Evolutionary conservation across 2,888 invertebrate species (phyloP), one percentile per base, ranked within the genome.

Genomic region (Erpobdella octoculata): DNA sequence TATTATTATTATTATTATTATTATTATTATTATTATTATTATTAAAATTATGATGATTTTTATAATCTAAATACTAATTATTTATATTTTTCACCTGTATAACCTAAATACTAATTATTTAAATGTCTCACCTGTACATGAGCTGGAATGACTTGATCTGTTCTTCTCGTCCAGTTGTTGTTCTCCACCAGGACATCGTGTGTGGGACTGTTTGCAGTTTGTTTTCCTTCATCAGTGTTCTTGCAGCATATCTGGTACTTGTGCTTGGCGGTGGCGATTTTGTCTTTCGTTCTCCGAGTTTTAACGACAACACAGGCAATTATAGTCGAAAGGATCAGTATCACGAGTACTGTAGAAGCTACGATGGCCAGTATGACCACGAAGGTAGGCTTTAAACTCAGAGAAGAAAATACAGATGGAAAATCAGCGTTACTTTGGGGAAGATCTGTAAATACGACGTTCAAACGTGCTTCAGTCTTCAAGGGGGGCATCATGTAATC

Each of bases 181-280:
- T n/a, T n/a, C n/a, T n/a, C n/a, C n/a, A n/a, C n/a, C n/a, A n/a
- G n/a, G n/a, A n/a, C n/a, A n/a, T n/a, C n/a, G n/a, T n/a, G n/a
- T n/a, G n/a, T n/a, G n/a, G n/a, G n/a, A n/a, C n/a, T n/a, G n/a
- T n/a, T n/a, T n/a, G n/a, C n/a, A n/a, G n/a, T n/a, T n/a, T n/a
- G n/a, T n/a, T n/a, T n/a, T n/a, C n/a, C n/a, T n/a, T n/a, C n/a
- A n/a, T n/a, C n/a, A n/a, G n/a, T n/a, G 53, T 8, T 15, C 53
- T 53, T 53, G 53, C 53, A 53, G 53, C 53, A 53, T 28, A 53
- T 53, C 53, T 53, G 21, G 53, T 53, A 53, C 53, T 53, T 53
- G 53, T 53, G 28, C 53, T 53, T 53, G 53, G 28, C 8, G 46
- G 18, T 21, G 18, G 46, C 18, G 46, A 18, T 21, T 21, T 46